phyloP scores from a whole-genome alignment of 2,888 invertebrate genomes.

The Ernsta delagoae region DNA sequence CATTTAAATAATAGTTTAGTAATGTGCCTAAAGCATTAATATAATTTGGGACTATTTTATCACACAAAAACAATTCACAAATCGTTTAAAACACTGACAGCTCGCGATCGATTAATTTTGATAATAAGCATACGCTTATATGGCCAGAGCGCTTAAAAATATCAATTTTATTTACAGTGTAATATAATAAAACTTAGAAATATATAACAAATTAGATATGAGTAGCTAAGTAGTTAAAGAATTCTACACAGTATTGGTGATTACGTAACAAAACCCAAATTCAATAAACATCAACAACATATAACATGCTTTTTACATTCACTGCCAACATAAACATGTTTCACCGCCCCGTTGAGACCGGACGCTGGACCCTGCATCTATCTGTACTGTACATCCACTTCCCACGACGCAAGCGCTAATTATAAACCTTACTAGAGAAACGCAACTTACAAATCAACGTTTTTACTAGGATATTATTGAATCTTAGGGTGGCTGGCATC shows the following conservation, averaged over 20 bases:
- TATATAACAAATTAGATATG: conserved; percentile 81
- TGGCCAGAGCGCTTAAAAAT: conserved; percentile 22
- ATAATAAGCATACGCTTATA: conserved; percentile 8
- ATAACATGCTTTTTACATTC: conserved; percentile 52
- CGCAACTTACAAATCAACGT: too few species aligned
- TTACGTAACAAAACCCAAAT: conserved; percentile 77
- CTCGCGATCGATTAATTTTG: conserved; percentile 17
- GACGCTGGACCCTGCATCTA: neutral
- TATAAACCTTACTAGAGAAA: neutral
- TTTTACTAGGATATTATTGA: too few species aligned
- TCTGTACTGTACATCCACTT: neutral
- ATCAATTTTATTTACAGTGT: conserved; percentile 68
- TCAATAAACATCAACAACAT: conserved; percentile 74
- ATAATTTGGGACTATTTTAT: conserved; percentile 22
- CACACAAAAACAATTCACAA: conserved; percentile 28
- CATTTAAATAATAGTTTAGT: conserved; percentile 19
- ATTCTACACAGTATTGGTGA: conserved; percentile 72
- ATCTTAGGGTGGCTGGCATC: too few species aligned
- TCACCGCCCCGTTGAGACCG: neutral
- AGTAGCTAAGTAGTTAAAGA: conserved; percentile 70
- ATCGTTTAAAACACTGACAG: conserved; percentile 26
- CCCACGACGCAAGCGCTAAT: neutral
- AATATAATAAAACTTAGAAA: conserved; percentile 81
- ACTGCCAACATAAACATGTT: neutral
- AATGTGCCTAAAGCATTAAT: conserved; percentile 21